Conservation (phyloP, 2,113 vertebrate species). For the Myrmophylax atrothorax region DNA sequence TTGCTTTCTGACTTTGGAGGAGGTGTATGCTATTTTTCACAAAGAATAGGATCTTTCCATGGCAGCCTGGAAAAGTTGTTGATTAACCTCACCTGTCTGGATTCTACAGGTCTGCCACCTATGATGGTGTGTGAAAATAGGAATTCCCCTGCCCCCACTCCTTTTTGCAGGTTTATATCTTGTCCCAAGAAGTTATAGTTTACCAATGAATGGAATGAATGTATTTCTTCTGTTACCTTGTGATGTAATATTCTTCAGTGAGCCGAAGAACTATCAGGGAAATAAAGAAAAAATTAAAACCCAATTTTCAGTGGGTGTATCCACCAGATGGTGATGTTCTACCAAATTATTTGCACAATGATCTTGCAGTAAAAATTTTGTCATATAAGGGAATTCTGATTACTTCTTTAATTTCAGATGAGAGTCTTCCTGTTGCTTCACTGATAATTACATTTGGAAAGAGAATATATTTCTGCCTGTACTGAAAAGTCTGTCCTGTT, state of each 20-base stretch:
- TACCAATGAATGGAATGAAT: background rate
- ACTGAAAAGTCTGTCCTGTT: background rate
- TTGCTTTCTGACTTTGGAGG: background rate
- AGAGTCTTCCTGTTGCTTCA: background rate
- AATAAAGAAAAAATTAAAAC: background rate
- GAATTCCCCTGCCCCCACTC: background rate
- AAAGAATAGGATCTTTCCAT: background rate
- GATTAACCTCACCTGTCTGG: background rate
- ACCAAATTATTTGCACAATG: slow-evolving; percentile 32
- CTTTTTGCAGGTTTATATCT: background rate
- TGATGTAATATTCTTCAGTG: background rate
- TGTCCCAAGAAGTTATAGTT: background rate
- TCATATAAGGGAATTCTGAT: slow-evolving; percentile 1
- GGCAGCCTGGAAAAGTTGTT: background rate
- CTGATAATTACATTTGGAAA: background rate
- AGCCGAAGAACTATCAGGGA: background rate
- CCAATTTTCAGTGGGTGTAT: slow-evolving; percentile 33
- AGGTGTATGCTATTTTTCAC: background rate
- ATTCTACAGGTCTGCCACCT: background rate
- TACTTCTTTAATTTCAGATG: background rate
- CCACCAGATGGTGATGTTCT: slow-evolving; percentile 68
- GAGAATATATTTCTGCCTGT: background rate
- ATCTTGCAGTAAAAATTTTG: slow-evolving; percentile 26
- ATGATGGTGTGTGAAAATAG: background rate
- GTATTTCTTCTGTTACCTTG: background rate